phyloP scores from a whole-genome alignment of 2,113 vertebrate species.

The Apeltes quadracus region DNA sequence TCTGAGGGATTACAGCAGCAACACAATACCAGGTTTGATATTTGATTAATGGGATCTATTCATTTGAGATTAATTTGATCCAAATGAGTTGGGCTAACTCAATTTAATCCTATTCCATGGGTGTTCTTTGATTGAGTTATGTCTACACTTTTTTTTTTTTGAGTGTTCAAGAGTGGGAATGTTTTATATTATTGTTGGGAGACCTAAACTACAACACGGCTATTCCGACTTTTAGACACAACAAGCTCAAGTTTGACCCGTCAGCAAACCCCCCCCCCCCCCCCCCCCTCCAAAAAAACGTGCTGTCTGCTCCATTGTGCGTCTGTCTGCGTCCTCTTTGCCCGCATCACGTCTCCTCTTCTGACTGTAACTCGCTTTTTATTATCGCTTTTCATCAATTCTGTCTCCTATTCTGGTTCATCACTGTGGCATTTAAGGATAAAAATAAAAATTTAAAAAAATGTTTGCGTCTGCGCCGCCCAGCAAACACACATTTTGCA shows the following conservation, averaged over 20 bases:
- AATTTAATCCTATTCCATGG: no score
- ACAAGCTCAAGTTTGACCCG: not conserved
- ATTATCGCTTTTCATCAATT: not conserved
- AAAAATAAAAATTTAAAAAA: not conserved
- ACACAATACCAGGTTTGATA: no score
- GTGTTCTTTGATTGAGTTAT: no score
- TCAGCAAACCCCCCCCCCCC: no score
- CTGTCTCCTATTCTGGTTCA: not conserved
- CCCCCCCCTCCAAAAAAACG: no score
- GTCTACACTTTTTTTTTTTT: no score
- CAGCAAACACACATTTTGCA: conserved; percentile 48
- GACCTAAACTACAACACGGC: not conserved
- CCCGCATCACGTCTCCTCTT: not conserved
- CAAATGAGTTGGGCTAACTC: no score
- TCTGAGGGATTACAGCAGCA: not conserved
- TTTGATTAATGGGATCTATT: no score
- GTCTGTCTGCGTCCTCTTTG: conserved; percentile 9
- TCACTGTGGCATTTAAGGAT: not conserved
- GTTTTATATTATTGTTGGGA: not conserved
- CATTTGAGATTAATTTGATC: no score
- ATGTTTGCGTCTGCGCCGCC: conserved; percentile 5
- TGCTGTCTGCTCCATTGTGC: conserved; percentile 51
- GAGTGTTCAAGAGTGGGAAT: not conserved
- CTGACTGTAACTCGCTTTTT: conserved; percentile 7
- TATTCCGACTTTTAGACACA: not conserved